Conservation (phyloP, 2,113 vertebrate genomes). For the Tachysurus vachellii region DNA sequence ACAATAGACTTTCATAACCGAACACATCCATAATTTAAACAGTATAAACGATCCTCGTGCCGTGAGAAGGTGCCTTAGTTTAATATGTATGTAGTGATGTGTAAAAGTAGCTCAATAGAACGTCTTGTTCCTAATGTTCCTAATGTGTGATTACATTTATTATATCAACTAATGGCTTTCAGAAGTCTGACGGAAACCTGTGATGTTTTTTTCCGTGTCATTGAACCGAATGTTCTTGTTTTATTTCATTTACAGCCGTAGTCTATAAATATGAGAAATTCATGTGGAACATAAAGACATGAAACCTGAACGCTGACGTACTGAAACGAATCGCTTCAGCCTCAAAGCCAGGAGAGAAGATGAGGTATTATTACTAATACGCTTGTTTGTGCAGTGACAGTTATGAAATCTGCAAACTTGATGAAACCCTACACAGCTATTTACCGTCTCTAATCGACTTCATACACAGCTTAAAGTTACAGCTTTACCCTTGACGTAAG, state of each 20-base stretch:
- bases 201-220: not conserved
- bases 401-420: no score
- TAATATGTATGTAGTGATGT: no score
- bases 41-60: not conserved
- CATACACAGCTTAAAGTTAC: not conserved
- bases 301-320: not conserved
- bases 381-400: not conserved
- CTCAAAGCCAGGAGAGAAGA: not conserved
- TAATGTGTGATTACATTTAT: conserved; percentile 1
- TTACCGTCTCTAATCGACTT: not conserved
- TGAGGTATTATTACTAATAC: not conserved
- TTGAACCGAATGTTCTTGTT: not conserved
- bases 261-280: not conserved
- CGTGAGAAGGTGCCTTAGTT: not conserved
- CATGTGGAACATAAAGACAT: not conserved
- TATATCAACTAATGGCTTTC: not conserved
- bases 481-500: not conserved
- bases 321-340: not conserved
- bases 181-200: not conserved
- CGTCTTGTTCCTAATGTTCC: not conserved
- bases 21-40: not conserved
- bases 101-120: not conserved
- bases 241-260: not conserved
- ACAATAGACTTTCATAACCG: no score
- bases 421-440: no score